Evolutionary conservation across 2,888 invertebrate genomes (phyloP), one percentile per base, ranked within the genome.

Genomic region (Drosophila acutilabella): DNA sequence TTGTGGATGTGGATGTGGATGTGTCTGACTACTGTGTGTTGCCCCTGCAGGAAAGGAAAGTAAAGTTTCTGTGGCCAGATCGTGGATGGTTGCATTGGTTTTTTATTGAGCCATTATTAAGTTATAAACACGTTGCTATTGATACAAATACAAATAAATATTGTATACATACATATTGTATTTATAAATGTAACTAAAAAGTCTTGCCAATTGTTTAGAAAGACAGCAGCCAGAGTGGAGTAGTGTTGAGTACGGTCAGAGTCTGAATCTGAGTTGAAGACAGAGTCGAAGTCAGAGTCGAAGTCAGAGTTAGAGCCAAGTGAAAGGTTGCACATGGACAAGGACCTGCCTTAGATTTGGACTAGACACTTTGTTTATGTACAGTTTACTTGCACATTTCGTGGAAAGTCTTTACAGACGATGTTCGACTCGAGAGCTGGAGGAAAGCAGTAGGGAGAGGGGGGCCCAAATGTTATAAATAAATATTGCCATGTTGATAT

Each of bases 81-180:
- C 61, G 68, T 76, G 61, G 53, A 54, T 71, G 62, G 62, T 65
- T 60, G 79, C 51, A 71, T 64, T 64, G 54, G 81, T 84, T 75
- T 89, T 86, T 86, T 86, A 86, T 86, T 89, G 89, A 85, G 85
- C 89, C 86, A 89, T 86, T 86, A 87, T 87, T 87, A 88, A 87
- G 86, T 87, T 87, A 87, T 87, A 87, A 86, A 88, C 86, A 86
- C 76, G 88, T 75, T 80, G 82, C 74, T 85, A 84, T 89, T 87
- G 88, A 82, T 86, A 85, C 80, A 80, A 85, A 82, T 71, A 82
- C 83, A 88, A 81, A 88, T 88, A 89, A 88, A 89, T 88, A 79
- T 70, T 52, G 57, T 44, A 48, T 38, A 57, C 48, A 56, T 36
- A 53, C 18, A 48, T 16, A 54, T 45, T 8, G 18, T 41, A 13